Percentiles rank a stretch among this genome's conserved stretches.
These are phyloP conservation scores for Cylindroiulus punctatus DNA, from an alignment of 2,888 invertebrate genomes.

Conservation along the genomic window DNA sequence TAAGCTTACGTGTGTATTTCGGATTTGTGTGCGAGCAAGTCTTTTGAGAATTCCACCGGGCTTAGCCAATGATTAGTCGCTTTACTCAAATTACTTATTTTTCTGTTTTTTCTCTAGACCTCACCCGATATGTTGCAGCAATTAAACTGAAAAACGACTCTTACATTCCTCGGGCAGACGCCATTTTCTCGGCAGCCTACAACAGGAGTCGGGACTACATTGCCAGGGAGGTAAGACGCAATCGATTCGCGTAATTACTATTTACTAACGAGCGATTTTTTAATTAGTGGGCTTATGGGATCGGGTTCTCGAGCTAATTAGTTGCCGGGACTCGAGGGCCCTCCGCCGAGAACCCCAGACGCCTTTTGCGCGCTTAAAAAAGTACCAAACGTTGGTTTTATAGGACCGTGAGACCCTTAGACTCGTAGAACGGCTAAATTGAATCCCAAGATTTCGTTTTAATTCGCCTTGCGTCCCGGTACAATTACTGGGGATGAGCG, in stretches of 20 bases:
- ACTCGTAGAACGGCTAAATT: background rate
- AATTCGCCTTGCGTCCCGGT: background rate
- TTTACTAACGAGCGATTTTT: constrained; percentile 15
- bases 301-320: constrained; percentile 17
- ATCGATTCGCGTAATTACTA: constrained; percentile 34
- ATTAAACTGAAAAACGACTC: constrained; percentile 38
- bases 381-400: background rate
- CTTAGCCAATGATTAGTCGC: background rate
- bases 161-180: background rate
- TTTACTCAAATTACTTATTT: background rate
- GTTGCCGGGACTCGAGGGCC: background rate
- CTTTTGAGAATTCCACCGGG: background rate
- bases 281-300: constrained; percentile 28
- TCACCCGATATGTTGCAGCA: background rate
- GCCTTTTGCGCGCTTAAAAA: constrained; percentile 9
- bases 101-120: background rate
- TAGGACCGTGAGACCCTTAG: background rate
- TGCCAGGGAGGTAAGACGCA: background rate
- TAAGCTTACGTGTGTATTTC: no score
- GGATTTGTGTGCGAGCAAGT: background rate
- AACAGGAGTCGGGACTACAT: constrained; percentile 9
- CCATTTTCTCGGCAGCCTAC: background rate
- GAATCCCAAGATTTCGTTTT: background rate
- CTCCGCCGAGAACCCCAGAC: background rate
- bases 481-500: background rate